Evolutionary conservation across 2,113 vertebrate genomes (phyloP), one percentile per base, ranked within the genome.

Genomic region (Acanthisitta chloris): DNA sequence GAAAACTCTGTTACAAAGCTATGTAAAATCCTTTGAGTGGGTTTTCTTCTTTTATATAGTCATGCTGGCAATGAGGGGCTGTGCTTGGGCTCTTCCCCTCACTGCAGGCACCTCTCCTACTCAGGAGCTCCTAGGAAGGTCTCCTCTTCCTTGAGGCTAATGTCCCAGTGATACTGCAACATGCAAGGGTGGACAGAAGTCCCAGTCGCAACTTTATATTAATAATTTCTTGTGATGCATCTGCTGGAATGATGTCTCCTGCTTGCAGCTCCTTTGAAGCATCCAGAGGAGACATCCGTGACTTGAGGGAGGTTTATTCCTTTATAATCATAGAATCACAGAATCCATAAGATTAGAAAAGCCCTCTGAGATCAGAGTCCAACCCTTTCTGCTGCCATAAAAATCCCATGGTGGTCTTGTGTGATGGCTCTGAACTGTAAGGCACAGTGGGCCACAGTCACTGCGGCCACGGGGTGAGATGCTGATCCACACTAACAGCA

Each of bases 61-160:
- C 23, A 1, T 31, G 26, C 8, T 19, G n/a, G n/a, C 51, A 19
- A 6, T 7, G 29, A 55, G 18, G 2, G 7, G 40, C 40, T 21
- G 65, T 36, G 4, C 12, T 10, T 3, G 9, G 48, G 24, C 54
- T 81, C 43, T 54, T 33, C n/a, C 25, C 14, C 26, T 74, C 1
- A 2, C 29, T 69, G 21, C 51, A 49, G 38, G 14, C 43, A 82
- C 54, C 0, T 9, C 38, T 74, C 12, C 43, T 49, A 49, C 73
- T 61, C 4, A 1, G 46, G 14, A 46, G 34, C 17, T 66, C 23
- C 69, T 34, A 36, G 83, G 29, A 76, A 31, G 7, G 6, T 80
- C 29, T 10, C 10, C 4, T 61, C 18, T 21, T 79, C 24, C 20
- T 70, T 0, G 0, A 42, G 62, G 57, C 33, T 15, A 7, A 25